Percentiles rank a stretch among this genome's conserved stretches.
Conservation (phyloP, 2,113 vertebrate genomes). For the Marcusenius ussheri region DNA sequence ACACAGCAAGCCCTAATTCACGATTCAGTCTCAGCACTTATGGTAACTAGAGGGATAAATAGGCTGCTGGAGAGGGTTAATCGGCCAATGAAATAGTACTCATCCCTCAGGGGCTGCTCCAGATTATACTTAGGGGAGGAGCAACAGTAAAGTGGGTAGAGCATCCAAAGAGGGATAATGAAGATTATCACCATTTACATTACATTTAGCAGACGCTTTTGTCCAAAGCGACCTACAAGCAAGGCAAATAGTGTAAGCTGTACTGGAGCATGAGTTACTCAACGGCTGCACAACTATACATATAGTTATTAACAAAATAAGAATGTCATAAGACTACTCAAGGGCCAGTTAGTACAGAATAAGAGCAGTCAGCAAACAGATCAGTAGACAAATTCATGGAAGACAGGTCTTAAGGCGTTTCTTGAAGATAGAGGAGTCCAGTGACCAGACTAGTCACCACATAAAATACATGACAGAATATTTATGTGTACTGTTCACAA, state of each 20-base stretch:
- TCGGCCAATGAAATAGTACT: neutral
- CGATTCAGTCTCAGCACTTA: neutral
- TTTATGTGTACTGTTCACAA: neutral
- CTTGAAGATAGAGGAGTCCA: neutral
- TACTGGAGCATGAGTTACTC: neutral
- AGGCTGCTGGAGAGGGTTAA: neutral
- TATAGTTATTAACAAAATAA: neutral
- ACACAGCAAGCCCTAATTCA: neutral
- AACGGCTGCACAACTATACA: neutral
- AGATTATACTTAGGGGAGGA: too few relatives aligned
- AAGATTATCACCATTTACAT: neutral
- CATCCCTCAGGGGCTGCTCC: neutral
- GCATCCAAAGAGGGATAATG: too few relatives aligned
- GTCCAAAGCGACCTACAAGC: neutral
- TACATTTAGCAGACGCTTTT: neutral
- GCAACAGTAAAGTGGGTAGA: too few relatives aligned
- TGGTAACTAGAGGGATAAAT: neutral
- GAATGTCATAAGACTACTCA: neutral
- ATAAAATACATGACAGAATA: neutral
- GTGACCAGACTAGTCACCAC: neutral
- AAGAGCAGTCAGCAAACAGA: neutral
- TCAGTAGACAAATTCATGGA: neutral
- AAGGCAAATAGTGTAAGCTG: neutral
- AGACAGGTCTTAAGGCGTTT: neutral
- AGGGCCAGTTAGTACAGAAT: neutral